Percentiles rank a stretch among this genome's conserved stretches.
Conservation (phyloP, 2,113 vertebrate genomes). For the Cairina moschata region DNA sequence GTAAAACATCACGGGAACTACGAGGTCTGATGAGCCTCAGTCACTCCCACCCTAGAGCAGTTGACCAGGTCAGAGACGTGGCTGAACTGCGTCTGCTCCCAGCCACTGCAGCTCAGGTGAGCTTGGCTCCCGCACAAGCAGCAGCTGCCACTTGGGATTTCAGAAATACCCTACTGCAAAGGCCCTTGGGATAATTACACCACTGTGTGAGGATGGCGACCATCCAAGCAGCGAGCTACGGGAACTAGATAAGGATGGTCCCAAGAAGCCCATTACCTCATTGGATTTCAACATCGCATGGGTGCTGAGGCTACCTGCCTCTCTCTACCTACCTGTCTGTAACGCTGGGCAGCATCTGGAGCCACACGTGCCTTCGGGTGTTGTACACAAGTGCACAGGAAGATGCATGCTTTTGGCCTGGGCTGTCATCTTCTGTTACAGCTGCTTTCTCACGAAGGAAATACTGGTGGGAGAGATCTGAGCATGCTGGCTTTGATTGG, state of each 20-base stretch:
- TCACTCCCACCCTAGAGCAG: background rate
- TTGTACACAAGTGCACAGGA: fast-evolving
- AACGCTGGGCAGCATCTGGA: background rate
- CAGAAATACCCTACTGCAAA: background rate
- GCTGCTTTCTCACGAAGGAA: background rate
- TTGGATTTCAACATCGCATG: background rate
- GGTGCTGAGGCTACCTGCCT: background rate
- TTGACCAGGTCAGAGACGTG: background rate
- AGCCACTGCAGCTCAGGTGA: background rate
- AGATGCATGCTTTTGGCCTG: background rate
- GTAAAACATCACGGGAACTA: background rate
- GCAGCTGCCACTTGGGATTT: background rate
- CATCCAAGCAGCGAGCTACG: background rate
- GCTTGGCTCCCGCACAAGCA: background rate
- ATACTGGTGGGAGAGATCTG: background rate
- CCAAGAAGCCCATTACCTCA: background rate
- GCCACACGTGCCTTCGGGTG: fast-evolving
- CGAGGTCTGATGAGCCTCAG: background rate
- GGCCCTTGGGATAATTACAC: background rate
- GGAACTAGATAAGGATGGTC: background rate
- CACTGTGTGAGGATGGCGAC: background rate
- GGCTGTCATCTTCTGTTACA: background rate
- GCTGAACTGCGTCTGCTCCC: background rate
- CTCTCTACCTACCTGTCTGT: background rate
- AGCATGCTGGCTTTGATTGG: background rate